Evolutionary conservation across 2,888 invertebrate species (phyloP).

Genomic region (Saturnia japonica): DNA sequence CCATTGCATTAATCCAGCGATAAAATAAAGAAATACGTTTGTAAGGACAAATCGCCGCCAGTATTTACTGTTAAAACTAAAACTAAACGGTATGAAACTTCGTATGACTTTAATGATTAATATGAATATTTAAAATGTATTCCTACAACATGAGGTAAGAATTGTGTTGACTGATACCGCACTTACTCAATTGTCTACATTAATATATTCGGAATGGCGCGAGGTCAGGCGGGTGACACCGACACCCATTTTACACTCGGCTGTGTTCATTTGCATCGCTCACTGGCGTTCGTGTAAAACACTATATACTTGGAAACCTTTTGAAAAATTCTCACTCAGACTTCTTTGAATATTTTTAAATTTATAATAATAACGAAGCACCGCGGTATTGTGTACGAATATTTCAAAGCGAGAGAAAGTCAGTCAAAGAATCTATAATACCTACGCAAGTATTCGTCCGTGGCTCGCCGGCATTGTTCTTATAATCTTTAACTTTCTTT

Average conservation of each 20-base stretch:
- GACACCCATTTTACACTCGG: conserved; percentile 43
- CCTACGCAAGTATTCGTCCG: neutral
- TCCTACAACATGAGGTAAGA: conserved; percentile 30
- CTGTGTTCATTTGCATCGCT: conserved; percentile 47
- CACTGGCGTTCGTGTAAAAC: conserved; percentile 38
- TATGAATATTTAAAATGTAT: conserved; percentile 22
- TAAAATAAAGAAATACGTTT: too few species aligned
- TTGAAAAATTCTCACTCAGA: neutral
- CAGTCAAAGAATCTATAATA: neutral
- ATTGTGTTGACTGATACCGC: conserved; percentile 37
- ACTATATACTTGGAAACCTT: conserved; percentile 14
- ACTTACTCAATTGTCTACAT: conserved; percentile 53
- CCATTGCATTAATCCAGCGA: too few species aligned
- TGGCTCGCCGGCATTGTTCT: neutral
- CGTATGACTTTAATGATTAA: neutral
- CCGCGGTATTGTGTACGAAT: neutral
- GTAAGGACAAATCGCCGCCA: too few species aligned
- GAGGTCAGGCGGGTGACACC: conserved; percentile 66
- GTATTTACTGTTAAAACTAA: too few species aligned
- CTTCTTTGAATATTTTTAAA: conserved; percentile 5
- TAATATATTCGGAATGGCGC: conserved; percentile 68
- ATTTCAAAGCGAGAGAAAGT: conserved; percentile 11
- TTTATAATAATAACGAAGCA: conserved; percentile 5
- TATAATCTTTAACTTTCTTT: conserved; percentile 10
- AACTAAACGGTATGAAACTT: neutral